Conservation (phyloP, 2,113 vertebrate genomes). For the Pterocles burchelli region DNA sequence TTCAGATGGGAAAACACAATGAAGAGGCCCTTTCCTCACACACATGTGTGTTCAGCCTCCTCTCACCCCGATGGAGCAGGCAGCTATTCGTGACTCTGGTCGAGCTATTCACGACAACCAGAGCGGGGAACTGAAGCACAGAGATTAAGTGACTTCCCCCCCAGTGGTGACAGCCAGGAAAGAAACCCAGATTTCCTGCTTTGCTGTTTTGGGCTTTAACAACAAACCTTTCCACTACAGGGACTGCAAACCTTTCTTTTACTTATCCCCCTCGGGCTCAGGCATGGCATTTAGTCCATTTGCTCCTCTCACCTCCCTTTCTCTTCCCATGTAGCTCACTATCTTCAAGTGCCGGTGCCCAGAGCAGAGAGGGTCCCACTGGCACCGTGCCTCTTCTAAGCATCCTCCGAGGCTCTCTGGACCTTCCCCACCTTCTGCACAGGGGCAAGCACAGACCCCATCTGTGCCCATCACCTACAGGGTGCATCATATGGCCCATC, state of each 20-base stretch:
- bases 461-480: background rate
- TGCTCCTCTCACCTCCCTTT: background rate
- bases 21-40: background rate
- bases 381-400: background rate
- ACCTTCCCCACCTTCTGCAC: background rate
- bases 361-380: background rate
- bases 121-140: background rate
- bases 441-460: background rate
- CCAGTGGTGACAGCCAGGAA: background rate
- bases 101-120: background rate
- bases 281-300: background rate
- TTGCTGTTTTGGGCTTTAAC: background rate
- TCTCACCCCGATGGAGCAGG: accelerated
- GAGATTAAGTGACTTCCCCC: background rate
- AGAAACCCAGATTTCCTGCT: constrained; percentile 35
- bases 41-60: accelerated
- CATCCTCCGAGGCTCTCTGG: background rate
- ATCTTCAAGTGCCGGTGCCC: accelerated
- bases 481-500: accelerated
- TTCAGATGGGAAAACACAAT: background rate
- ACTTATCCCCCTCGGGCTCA: background rate
- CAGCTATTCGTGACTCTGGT: background rate
- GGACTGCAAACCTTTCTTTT: background rate
- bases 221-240: background rate
- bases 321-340: background rate